Conservation (phyloP, 2,113 vertebrate species). For the Salvator merianae region DNA sequence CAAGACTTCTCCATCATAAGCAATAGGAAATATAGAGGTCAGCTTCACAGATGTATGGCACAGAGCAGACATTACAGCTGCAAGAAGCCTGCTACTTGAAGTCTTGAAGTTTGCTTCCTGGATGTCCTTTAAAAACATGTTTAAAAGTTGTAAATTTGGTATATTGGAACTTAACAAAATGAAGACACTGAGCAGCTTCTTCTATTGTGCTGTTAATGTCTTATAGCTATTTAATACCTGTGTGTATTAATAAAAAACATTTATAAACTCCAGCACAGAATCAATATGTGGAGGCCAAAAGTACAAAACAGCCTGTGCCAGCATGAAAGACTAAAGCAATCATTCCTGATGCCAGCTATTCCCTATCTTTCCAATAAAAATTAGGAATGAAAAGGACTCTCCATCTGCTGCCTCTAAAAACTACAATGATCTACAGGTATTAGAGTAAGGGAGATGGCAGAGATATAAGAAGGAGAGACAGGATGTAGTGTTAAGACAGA, state of each 20-base stretch:
- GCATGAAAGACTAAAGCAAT: neutral
- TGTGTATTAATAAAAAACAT: neutral
- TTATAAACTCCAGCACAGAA: neutral
- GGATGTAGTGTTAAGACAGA: no score
- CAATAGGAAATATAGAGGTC: conserved; percentile 97
- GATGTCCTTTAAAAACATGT: conserved; percentile 82
- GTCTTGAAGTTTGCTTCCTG: conserved; percentile 98
- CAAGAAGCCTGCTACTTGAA: conserved; percentile 93
- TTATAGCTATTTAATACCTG: neutral
- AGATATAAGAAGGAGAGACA: neutral
- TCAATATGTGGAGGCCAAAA: no score
- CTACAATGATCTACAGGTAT: no score
- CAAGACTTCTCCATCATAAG: conserved; percentile 93
- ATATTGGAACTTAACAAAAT: neutral
- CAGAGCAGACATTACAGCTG: conserved; percentile 97
- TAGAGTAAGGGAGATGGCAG: no score
- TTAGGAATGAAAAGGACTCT: neutral
- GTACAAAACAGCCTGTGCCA: neutral
- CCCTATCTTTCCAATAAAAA: neutral
- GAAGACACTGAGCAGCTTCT: no score
- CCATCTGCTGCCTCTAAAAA: neutral
- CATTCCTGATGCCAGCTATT: no score
- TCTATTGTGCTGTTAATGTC: neutral
- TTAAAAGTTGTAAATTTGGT: rapidly evolving
- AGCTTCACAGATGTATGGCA: conserved; percentile 96